Conservation (phyloP, 2,797 vertebrate genomes). For the Apogon hyalosoma region DNA sequence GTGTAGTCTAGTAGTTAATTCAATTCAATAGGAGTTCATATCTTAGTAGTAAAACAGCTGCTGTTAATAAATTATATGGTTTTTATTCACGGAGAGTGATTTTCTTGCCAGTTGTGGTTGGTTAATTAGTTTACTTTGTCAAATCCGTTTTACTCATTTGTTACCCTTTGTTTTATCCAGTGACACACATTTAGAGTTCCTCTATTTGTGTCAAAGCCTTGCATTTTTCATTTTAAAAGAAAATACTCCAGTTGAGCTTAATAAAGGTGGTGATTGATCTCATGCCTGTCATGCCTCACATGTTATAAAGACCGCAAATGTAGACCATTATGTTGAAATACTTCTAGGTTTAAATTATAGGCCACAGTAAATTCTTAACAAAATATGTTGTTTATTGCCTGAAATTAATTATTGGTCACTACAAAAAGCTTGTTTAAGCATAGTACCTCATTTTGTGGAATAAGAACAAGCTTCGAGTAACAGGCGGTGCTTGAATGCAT, state of each 20-base stretch:
- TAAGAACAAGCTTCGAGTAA: background rate
- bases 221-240: background rate
- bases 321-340: background rate
- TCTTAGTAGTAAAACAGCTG: too few species aligned
- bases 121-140: background rate
- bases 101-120: background rate
- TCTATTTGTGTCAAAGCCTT: background rate
- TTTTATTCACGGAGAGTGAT: too few species aligned
- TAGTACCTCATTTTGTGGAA: conserved; percentile 2
- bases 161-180: background rate
- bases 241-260: background rate
- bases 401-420: too few species aligned
- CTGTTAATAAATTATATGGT: too few species aligned
- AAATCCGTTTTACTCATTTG: background rate
- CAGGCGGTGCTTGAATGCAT: conserved; percentile 29
- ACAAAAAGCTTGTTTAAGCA: conserved; percentile 1
- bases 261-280: background rate
- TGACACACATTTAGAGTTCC: background rate
- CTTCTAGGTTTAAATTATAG: conserved; percentile 12
- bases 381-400: background rate
- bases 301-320: background rate
- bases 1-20: background rate
- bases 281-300: background rate
- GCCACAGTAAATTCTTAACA: background rate
- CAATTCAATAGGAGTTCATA: too few species aligned